Base-by-base conservation (phyloP, 1,140 invertebrate genomes). In the Calephelis virginiensis region DNA sequence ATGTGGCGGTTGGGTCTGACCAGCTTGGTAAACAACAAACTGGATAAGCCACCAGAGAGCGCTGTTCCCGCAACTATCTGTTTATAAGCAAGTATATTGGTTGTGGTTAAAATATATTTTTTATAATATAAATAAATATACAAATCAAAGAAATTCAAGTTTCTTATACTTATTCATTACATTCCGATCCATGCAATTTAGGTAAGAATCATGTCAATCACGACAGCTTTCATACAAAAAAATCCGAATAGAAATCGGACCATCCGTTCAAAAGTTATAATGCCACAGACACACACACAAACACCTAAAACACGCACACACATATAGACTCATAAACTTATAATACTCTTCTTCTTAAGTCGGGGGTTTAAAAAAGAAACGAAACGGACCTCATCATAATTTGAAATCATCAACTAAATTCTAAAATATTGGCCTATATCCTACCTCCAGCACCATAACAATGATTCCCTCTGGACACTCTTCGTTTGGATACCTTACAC, bases 401-500 rank as follows among this genome's bases (percentile, higher is more conserved):
- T 28, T 28, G 28, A 28, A 28, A 28, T 28, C 2, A 28, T 28
- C 28, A 28, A 28, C 28, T 28, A 28, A 28, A 28, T 28, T 28
- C 28, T 28, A 8, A 46, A 43, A 40, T 14, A 14, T 40, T 59
- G n/a, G 50, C 11, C 1, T 60, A 37, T 11, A 12, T 56, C 68
- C 76, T 72, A 90, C 89, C 75, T 91, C 89, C 37, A 89, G 72
- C 9, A 93, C 92, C 74, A 94, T 92, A 2, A 97, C 92, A 59
- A 97, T 94, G 49, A 97, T 95, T 0, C 95, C 96, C 82, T 96
- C 95, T 0, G 96, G 95, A 82, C 97, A 98, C 76, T 97, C 94
- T 80, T 97, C 95, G 11, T 95, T 97, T 0, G 96, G 96, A 82
- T 94, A 96, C 61, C 97, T 92, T 10, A 92, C 92, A 3, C 95